Evolutionary conservation across 1,140 invertebrate genomes (phyloP), one percentile per base, ranked within the genome.

Genomic region (Heterodera carotae): DNA sequence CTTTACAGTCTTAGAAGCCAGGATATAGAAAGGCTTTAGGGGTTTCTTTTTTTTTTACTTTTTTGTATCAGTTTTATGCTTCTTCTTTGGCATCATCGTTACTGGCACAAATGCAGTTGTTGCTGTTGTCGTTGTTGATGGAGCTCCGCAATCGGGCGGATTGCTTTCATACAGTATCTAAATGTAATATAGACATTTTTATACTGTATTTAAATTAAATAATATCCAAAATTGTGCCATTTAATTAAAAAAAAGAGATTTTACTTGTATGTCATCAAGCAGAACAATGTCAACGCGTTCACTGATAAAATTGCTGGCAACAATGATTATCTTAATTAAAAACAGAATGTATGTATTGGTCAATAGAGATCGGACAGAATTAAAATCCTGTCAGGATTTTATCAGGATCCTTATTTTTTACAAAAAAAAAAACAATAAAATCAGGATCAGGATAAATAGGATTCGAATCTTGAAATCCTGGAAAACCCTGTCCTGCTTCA

Each of bases 321-420:
- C 85, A 66, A 87, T 87, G 36, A 87, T 82, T 39, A 87, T 87
- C 85, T 87, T 69, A 82, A 88, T n/a, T n/a, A n/a, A n/a, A n/a
- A n/a, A n/a, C n/a, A n/a, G n/a, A n/a, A n/a, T n/a, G n/a, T n/a
- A n/a, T n/a, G n/a, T n/a, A n/a, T n/a, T n/a, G n/a, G n/a, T n/a
- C n/a, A n/a, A n/a, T n/a, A n/a, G n/a, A n/a, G n/a, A n/a, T n/a
- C n/a, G n/a, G n/a, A n/a, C n/a, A n/a, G n/a, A n/a, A n/a, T n/a
- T n/a, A n/a, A n/a, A n/a, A n/a, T n/a, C n/a, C n/a, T n/a, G n/a
- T n/a, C n/a, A n/a, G n/a, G n/a, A n/a, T n/a, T n/a, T n/a, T n/a
- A n/a, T n/a, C n/a, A n/a, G n/a, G n/a, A n/a, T n/a, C n/a, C n/a
- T n/a, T n/a, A n/a, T n/a, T n/a, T n/a, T n/a, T n/a, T n/a, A n/a